phyloP scores from a whole-genome alignment of 2,888 invertebrate genomes.

The Reticulitermes lucifugus region DNA sequence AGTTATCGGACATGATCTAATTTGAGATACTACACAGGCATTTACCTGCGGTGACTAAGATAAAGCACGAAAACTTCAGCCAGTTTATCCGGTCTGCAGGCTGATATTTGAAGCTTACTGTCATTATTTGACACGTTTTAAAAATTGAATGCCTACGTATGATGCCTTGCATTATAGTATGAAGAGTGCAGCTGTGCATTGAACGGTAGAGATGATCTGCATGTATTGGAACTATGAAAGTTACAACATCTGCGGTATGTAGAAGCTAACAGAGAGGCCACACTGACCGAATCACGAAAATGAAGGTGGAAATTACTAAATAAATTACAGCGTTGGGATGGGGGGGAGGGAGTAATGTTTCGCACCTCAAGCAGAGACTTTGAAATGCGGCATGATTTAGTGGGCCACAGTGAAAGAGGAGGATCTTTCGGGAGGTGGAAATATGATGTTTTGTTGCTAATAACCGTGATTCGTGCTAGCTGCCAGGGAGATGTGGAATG shows the following conservation, averaged over 20 bases:
- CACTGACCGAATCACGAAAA: conserved; percentile 32
- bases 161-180: too few relatives aligned
- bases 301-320: conserved; percentile 38
- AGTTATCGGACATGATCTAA: too few relatives aligned
- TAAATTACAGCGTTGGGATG: conserved; percentile 4
- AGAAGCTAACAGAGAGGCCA: conserved; percentile 38
- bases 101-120: too few relatives aligned
- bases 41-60: too few relatives aligned
- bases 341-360: neutral
- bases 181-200: too few relatives aligned
- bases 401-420: neutral
- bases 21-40: too few relatives aligned
- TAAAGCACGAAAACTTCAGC: too few relatives aligned
- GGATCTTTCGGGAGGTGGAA: neutral
- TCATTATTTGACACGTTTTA: too few relatives aligned
- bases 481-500: neutral
- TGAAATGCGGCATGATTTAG: conserved; percentile 1
- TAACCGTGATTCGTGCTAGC: neutral
- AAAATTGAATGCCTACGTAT: too few relatives aligned
- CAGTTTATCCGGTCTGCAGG: too few relatives aligned
- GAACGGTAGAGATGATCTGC: too few relatives aligned
- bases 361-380: neutral
- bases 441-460: neutral
- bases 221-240: neutral
- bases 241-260: neutral